Conservation (phyloP, 2,113 vertebrate genomes). For the Daphoenositta chrysoptera region DNA sequence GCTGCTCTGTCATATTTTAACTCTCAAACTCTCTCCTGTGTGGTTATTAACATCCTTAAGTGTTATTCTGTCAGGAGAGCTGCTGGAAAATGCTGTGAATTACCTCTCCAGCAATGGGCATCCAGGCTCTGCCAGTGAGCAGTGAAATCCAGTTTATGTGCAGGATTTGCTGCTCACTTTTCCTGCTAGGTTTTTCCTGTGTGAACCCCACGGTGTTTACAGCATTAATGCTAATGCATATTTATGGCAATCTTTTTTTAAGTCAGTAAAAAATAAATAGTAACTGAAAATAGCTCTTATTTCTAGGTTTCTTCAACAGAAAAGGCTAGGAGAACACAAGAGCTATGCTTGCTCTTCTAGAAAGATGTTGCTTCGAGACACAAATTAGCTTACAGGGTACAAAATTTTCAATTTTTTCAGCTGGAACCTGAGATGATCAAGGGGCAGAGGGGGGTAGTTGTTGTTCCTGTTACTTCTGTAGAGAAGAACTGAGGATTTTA, state of each 20-base stretch:
- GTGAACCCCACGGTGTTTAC: background rate
- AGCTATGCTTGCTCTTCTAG: background rate
- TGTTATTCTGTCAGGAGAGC: slow-evolving; percentile 11
- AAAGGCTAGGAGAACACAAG: background rate
- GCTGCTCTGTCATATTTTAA: background rate
- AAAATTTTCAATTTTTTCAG: background rate
- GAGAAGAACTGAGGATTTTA: background rate
- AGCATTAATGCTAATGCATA: background rate
- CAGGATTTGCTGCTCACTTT: background rate
- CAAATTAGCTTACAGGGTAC: background rate
- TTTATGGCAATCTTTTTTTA: background rate
- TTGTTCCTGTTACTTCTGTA: background rate
- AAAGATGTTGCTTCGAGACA: background rate
- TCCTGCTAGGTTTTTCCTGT: background rate
- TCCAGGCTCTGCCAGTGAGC: background rate
- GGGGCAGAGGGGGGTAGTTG: background rate
- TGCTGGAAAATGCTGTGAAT: slow-evolving; percentile 19
- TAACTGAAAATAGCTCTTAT: background rate
- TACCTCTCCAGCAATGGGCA: background rate
- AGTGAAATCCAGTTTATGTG: background rate
- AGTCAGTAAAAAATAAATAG: background rate
- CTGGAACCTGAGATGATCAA: background rate
- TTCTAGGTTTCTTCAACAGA: background rate
- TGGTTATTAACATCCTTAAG: slow-evolving; percentile 35
- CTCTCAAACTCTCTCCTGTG: background rate